phyloP scores from a whole-genome alignment of 2,888 invertebrate genomes.

The Gryllus longicercus region DNA sequence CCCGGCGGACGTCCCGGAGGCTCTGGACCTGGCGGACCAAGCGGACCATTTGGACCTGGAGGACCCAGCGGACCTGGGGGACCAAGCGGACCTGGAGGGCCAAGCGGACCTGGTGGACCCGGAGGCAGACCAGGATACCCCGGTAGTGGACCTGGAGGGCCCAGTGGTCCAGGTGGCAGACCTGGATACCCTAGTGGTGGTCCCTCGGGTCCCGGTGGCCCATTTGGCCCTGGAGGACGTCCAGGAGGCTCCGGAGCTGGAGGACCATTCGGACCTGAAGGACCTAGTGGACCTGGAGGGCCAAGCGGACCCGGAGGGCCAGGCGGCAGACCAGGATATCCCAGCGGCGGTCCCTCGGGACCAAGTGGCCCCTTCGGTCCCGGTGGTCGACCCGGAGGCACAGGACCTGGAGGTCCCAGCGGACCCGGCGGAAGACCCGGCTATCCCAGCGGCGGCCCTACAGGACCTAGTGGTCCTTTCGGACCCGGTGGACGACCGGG shows the following conservation, averaged over 20 bases:
- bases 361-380: too few relatives aligned
- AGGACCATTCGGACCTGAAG: constrained; percentile 40
- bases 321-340: too few relatives aligned
- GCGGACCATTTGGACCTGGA: constrained; percentile 41
- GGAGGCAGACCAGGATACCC: constrained; percentile 22
- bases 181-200: constrained; percentile 37
- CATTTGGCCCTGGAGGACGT: constrained; percentile 31
- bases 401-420: constrained; percentile 42
- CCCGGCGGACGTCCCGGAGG: constrained; percentile 41
- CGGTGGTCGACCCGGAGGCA: constrained; percentile 37
- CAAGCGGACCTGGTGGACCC: constrained; percentile 47
- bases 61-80: constrained; percentile 45
- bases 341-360: too few relatives aligned
- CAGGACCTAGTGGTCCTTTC: constrained; percentile 34
- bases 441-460: constrained; percentile 34
- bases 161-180: background rate
- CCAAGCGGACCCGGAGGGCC: constrained; percentile 41
- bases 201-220: constrained; percentile 33
- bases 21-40: constrained; percentile 24
- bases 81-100: constrained; percentile 35
- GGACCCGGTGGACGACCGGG: constrained; percentile 35
- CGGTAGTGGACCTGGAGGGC: background rate
- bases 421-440: constrained; percentile 42
- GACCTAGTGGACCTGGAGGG: too few relatives aligned
- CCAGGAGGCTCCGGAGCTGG: constrained; percentile 34